Base-by-base conservation (phyloP, 2,888 invertebrate species). In the Eilema depressum region DNA sequence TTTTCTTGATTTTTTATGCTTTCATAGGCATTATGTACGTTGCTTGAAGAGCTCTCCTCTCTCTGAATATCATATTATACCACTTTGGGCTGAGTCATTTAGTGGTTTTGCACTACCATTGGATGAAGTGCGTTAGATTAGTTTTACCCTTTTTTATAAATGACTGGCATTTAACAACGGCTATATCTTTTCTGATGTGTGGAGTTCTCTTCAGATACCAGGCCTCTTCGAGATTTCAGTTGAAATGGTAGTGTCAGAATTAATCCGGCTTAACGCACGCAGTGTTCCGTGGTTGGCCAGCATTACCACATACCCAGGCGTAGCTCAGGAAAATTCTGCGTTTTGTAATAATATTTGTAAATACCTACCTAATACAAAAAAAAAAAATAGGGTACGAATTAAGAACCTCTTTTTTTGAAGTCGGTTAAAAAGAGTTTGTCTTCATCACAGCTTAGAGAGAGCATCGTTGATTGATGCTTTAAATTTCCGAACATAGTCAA, bases 1-100 rank as follows among this genome's bases (percentile, higher is more conserved):
- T 92, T 93, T 92, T 93, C 91, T 93, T 93, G 91, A 93, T 95
- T 95, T 95, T 95, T 95, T 95, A 93, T 92, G 95, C 95, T 94
- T 91, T 93, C 91, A 92, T 93, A 93, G 91, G 94, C 94, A 92
- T 89, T 94, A 92, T 90, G 88, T 89, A 87, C 85, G 89, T 83
- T 85, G 88, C 89, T 90, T 89, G 90, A 92, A 82, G 93, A 88
- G 91, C 91, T 89, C 92, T 91, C 83, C 74, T 80, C 85, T 90
- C 90, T 89, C 89, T 88, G 91, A 93, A 93, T 93, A 92, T 91
- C 91, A 92, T 91, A 91, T 92, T 90, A 92, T 87, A 85, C 89
- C 88, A 86, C 86, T 90, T 90, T 88, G 80, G 83, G 89, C 90
- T 90, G 87, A 88, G 85, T 92, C 92, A 92, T 93, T 91, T 90